Evolutionary conservation across 2,888 invertebrate genomes (phyloP), one percentile per base, ranked within the genome.

Genomic region (Drosophila diplacantha): DNA sequence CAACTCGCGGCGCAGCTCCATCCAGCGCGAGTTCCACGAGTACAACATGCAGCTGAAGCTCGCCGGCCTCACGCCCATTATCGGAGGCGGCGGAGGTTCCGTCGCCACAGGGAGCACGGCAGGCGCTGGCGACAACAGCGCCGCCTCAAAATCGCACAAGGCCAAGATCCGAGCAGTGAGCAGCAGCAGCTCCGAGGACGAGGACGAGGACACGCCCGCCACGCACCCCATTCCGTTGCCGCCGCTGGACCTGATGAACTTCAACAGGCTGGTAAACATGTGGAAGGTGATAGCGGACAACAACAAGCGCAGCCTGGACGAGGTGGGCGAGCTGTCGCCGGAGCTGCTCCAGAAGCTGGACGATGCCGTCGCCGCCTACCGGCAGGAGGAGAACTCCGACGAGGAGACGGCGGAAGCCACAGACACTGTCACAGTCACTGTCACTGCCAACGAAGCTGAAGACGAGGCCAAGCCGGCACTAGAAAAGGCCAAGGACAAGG

Each of bases 281-380:
- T 86, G 85, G 86, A 79, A 85, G 52, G 61, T 85, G 29, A 85
- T 86, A 20, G 76, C 85, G 26, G 85, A 86, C 41, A 85, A 83
- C 44, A 81, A 84, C 58, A 77, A 81, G 60, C 77, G 75, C 16
- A 66, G 64, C 8, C 78, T 78, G 22, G 78, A 82, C 31, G 81
- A 78, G 52, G 61, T 75, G 37, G 71, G 69, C 11, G 81, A 82
- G 38, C 26, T 82, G 52, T 74, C 80, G 43, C 77, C 74, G 38
- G 80, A 82, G 43, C 51, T 81, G 63, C 69, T 79, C 34, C 71
- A 66, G 6, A 70, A 82, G 64, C 59, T 76, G 53, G 73, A 80
- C 46, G 74, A 70, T 53, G 64, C 66, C 43, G 58, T 71, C 14
- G 34, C 60, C 14, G 53, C 39, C 0, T 46, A 29, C 35, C 24